These are phyloP conservation scores for Rhagonycha lutea DNA, from an alignment of 2,888 invertebrate species.

Conservation along the genomic window DNA sequence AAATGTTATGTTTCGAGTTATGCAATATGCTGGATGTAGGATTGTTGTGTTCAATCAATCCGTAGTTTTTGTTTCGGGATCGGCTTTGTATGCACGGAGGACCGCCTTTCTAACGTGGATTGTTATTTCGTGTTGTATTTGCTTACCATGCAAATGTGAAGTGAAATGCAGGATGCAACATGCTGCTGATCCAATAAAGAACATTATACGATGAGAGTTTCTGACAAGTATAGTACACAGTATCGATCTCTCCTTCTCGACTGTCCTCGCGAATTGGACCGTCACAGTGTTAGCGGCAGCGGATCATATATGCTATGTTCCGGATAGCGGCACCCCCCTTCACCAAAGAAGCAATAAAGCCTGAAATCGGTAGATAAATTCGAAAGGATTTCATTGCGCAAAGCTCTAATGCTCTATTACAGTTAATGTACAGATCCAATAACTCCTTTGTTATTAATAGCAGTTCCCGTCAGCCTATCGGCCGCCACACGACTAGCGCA, in stretches of 20 bases:
- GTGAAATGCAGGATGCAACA: conserved; percentile 36
- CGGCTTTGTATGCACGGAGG: not conserved
- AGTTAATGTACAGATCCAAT: conserved; percentile 52
- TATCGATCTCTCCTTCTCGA: conserved; percentile 35
- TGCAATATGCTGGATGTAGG: not conserved
- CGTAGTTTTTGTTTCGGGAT: not conserved
- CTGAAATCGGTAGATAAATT: conserved; percentile 53
- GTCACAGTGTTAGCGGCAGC: conserved; percentile 33
- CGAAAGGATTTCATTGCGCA: conserved; percentile 51
- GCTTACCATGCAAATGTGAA: conserved; percentile 32
- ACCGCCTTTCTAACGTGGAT: conserved; percentile 7
- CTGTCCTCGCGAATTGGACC: conserved; percentile 35
- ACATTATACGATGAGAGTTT: conserved; percentile 38
- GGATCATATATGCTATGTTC: conserved; percentile 32
- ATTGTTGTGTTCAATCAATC: not conserved
- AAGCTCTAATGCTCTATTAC: conserved; percentile 50
- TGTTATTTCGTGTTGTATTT: conserved; percentile 32
- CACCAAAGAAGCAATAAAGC: conserved; percentile 49
- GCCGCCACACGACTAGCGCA: conserved; percentile 47
- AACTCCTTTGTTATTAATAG: conserved; percentile 53
- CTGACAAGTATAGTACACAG: conserved; percentile 38
- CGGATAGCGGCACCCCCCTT: conserved; percentile 34
- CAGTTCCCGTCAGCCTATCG: conserved; percentile 49
- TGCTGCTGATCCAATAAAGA: conserved; percentile 32
- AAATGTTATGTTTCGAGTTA: not conserved